Conservation (phyloP, 2,797 vertebrate species). For the Myotis pilosus region DNA sequence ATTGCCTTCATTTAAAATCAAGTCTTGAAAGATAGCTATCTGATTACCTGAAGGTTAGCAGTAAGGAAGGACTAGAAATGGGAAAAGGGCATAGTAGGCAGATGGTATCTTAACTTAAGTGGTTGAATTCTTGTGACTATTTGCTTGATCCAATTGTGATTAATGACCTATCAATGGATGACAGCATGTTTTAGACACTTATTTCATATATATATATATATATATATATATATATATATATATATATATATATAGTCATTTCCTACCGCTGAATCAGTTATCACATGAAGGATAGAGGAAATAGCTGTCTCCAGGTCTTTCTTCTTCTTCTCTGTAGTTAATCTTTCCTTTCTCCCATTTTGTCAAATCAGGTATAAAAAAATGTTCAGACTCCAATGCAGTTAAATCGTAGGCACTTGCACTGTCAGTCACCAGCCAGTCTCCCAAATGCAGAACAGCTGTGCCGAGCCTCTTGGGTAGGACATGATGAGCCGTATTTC, state of each 20-base stretch:
- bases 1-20: slow-evolving; percentile 39
- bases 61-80: slow-evolving; percentile 15
- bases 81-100: background rate
- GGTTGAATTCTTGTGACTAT: background rate
- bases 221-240: background rate
- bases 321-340: background rate
- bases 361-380: slow-evolving; percentile 31
- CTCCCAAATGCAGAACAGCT: slow-evolving; percentile 71
- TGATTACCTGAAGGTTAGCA: background rate
- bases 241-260: background rate
- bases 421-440: slow-evolving; percentile 44
- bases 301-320: background rate
- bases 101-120: background rate
- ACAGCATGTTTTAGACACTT: background rate
- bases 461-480: slow-evolving; percentile 47
- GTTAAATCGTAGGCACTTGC: slow-evolving; percentile 36
- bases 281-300: background rate
- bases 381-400: background rate
- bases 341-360: slow-evolving; percentile 24
- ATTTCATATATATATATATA: background rate
- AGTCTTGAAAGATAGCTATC: slow-evolving; percentile 10
- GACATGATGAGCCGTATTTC: slow-evolving; percentile 42
- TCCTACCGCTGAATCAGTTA: background rate
- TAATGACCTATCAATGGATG: background rate
- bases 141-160: background rate